Evolutionary conservation across 1,140 invertebrate species (phyloP).

Genomic region (Cataglyphis hispanica): DNA sequence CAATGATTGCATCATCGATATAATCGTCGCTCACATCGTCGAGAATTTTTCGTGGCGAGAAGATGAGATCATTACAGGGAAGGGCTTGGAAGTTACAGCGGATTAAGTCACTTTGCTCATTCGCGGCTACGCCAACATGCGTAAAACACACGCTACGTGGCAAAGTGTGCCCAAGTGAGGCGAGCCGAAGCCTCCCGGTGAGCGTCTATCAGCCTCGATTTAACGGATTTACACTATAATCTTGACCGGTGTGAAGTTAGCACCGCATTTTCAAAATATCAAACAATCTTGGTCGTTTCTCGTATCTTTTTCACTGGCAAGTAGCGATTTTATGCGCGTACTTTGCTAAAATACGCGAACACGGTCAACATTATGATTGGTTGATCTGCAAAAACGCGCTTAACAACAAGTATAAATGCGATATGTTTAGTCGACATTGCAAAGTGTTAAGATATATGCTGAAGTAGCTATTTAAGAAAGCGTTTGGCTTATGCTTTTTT

Average conservation of each 20-base stretch:
- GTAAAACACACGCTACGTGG: slow-evolving; percentile 4
- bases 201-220: slow-evolving; percentile 64
- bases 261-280: too few species aligned
- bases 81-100: slow-evolving; percentile 14
- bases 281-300: too few species aligned
- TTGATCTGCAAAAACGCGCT: slow-evolving; percentile 11
- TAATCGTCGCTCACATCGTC: background rate
- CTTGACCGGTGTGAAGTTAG: too few species aligned
- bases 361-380: slow-evolving; percentile 34
- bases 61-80: slow-evolving; percentile 25
- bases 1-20: background rate
- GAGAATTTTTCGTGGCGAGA: slow-evolving; percentile 24
- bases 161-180: slow-evolving; percentile 32
- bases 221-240: slow-evolving; percentile 67
- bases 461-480: background rate
- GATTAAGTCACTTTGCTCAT: slow-evolving; percentile 47
- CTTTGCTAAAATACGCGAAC: background rate
- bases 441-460: background rate
- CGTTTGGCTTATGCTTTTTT: background rate
- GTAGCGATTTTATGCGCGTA: background rate
- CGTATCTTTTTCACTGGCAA: slow-evolving; percentile 38
- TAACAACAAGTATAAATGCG: background rate
- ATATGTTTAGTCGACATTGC: background rate
- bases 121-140: slow-evolving; percentile 8
- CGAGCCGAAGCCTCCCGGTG: slow-evolving; percentile 12